phyloP scores from a whole-genome alignment of 1,140 invertebrate species.

The Phocides pigmalion region DNA sequence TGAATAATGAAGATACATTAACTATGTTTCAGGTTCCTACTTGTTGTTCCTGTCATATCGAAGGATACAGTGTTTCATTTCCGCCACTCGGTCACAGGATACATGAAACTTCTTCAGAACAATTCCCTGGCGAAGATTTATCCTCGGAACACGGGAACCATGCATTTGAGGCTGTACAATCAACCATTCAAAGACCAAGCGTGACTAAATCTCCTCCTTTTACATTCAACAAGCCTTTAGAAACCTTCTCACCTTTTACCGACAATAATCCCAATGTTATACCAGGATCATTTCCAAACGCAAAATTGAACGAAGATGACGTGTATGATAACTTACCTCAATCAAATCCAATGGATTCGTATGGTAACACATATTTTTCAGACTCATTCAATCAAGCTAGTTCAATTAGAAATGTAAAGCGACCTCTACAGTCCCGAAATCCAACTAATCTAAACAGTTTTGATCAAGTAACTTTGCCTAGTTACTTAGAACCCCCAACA shows the following conservation, averaged over 20 bases:
- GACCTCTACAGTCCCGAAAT: slow-evolving; percentile 57
- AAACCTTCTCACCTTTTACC: slow-evolving; percentile 58
- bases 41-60: slow-evolving; percentile 93
- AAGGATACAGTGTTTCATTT: slow-evolving; percentile 88
- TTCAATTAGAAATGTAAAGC: slow-evolving; percentile 69
- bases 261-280: slow-evolving; percentile 68
- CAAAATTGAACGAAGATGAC: slow-evolving; percentile 60
- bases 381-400: slow-evolving; percentile 76
- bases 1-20: too few relatives aligned
- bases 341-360: slow-evolving; percentile 66
- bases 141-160: slow-evolving; percentile 71
- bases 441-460: slow-evolving; percentile 47
- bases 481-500: slow-evolving; percentile 78
- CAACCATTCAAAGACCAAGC: slow-evolving; percentile 63
- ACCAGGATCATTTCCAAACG: slow-evolving; percentile 55
- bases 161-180: slow-evolving; percentile 74
- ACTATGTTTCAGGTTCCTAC: slow-evolving; percentile 87
- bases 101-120: slow-evolving; percentile 75
- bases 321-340: slow-evolving; percentile 49
- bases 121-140: slow-evolving; percentile 79
- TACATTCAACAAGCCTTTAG: slow-evolving; percentile 58
- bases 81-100: slow-evolving; percentile 81
- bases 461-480: slow-evolving; percentile 69
- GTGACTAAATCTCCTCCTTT: slow-evolving; percentile 58
- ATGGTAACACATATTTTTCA: slow-evolving; percentile 69